Percentiles rank a stretch among this genome's conserved stretches.
phyloP scores from a whole-genome alignment of 2,113 vertebrate genomes.

The Geothlypis trichas region DNA sequence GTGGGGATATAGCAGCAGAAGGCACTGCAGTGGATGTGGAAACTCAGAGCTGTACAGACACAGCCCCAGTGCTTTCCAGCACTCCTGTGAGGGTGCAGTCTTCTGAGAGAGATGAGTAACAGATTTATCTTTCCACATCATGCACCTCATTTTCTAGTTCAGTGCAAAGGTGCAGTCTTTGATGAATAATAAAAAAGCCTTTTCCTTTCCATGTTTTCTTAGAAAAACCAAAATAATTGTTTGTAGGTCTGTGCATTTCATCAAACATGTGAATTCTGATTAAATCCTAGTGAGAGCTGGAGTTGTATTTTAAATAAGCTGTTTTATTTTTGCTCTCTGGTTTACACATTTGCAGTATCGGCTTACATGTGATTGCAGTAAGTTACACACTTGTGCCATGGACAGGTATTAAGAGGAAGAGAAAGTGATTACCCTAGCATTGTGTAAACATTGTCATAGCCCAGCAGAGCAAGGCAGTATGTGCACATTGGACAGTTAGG shows the following conservation, averaged over 20 bases:
- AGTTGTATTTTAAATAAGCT: not conserved
- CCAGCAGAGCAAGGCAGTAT: not conserved
- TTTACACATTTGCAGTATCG: not conserved
- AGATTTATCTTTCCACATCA: not conserved
- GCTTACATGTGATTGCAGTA: not conserved
- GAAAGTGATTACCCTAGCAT: not conserved
- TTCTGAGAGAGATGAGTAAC: not conserved
- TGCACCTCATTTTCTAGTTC: not conserved
- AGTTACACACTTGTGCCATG: not conserved
- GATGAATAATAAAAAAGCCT: not conserved
- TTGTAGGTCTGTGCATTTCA: not conserved
- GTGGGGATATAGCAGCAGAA: not conserved
- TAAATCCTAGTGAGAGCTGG: not conserved
- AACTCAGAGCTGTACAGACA: not conserved
- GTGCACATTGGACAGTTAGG: not conserved
- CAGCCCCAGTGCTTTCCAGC: not conserved
- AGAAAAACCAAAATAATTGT: not conserved
- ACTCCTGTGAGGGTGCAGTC: not conserved
- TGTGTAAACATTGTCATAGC: not conserved
- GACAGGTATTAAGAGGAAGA: not conserved
- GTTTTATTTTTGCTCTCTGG: not conserved
- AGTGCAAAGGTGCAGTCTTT: slow-evolving; percentile 10
- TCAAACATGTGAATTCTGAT: not conserved
- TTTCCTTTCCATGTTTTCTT: not conserved
- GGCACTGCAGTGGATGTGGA: not conserved